Base-by-base conservation (phyloP, 2,797 vertebrate genomes). In the Falco berigora region DNA sequence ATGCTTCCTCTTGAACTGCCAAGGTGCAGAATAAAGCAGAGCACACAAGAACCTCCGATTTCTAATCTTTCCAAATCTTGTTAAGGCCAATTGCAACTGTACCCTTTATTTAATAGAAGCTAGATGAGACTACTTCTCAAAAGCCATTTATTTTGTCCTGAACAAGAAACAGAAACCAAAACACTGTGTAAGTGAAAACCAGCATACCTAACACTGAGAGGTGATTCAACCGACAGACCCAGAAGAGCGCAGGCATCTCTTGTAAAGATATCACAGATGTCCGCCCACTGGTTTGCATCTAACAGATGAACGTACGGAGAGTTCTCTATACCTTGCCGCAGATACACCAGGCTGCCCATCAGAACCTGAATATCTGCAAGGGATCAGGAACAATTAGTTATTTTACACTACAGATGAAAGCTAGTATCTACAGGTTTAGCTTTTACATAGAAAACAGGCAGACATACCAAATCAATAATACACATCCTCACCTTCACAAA, bases 251-350 rank as follows among this genome's bases (percentile, higher is more conserved):
- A 98, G 79, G 98, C 98, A 16, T 98, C 98, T 53, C 98, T 98
- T 0, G 98, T 98, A 15, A 98, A 98, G 97, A 98, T 98, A 97
- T 98, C 98, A 86, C 98, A 98, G 97, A 98, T 98, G 96, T 98
- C 98, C 21, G 98, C 98, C 98, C 98, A 98, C 96, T 98, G 98
- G 94, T 98, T 98, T 4, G 98, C 98, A 53, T 98, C 98, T 34
- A 98, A 71, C 25, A 98, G 97, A 92, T 98, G 98, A 79, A 98
- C 98, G 34, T 98, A 98, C 0, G 98, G 98, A 3, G 98, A 98
- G 96, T 98, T 98, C 96, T 98, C 98, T 32, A 98, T 98, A 30
- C 98, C 98, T 47, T 98, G 98, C 86, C 98, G 97, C 97, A 98
- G 97, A 90, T 98, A 98, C 40, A 98, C 98, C 20, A 98, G 97